Base-by-base conservation (phyloP, 2,113 vertebrate species). In the Leucosticte australis region DNA sequence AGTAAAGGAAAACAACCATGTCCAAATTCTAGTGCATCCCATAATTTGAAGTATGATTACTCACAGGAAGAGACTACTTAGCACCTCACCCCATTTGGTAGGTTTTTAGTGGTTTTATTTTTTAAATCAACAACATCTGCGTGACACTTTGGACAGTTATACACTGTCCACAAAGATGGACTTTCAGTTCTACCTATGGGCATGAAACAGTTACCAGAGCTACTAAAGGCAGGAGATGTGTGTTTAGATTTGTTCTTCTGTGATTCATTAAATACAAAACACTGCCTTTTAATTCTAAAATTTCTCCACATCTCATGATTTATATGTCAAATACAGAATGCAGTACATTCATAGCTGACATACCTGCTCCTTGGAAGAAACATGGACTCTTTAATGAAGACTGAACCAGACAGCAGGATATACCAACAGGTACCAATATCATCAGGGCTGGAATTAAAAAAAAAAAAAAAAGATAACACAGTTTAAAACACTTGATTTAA, bases 371-470 rank as follows among this genome's bases (percentile, higher is more conserved):
- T 98, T 79, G 99, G 99, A 93, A 99, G 98, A 97, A 99, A 99
- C 99, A 99, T 99, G 92, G 99, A 99, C 89, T 99, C 99, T 97
- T 99, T 99, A 97, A 99, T 99, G 98, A 99, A 99, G 97, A 99
- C 99, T 3, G 99, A 99, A 62, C 99, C 99, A 63, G 99, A 99
- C 68, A 99, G 98, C 65, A 99, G 98, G 93, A 99, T 99, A 97
- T 99, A 99, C 99, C 99, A 99, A 98, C 99, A 99, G 97, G 98
- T 99, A 69, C 99, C 99, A 77, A 99, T 98, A 97, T 99, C 99
- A 87, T 99, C 99, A 26, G 99, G 99, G 94, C 98, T 98, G 89
- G 46, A 97, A 97, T 73, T 17, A n/a, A 9, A 24, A 39, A 7
- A 12, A 33, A 31, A 19, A 39, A 35, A 60, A 60, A 89, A 71